Evolutionary conservation across 2,113 vertebrate species (phyloP).

Genomic region (Dermatemys mawii): DNA sequence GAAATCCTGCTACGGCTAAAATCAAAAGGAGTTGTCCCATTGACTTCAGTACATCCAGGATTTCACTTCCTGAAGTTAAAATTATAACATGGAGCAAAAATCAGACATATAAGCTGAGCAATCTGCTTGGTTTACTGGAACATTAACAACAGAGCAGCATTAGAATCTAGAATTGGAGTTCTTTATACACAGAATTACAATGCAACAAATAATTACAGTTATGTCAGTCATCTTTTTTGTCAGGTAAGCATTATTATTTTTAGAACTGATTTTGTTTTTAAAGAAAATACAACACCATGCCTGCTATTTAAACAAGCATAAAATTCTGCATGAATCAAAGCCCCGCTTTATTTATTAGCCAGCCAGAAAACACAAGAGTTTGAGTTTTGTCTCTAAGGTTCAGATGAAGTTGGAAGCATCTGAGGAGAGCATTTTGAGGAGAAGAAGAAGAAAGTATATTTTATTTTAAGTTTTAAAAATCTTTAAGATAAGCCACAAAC

Average conservation of each 20-base stretch:
- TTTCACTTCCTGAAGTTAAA: accelerated
- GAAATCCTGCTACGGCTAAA: accelerated
- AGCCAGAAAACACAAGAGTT: background rate
- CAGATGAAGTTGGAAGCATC: background rate
- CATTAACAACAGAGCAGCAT: background rate
- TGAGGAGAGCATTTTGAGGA: background rate
- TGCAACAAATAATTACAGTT: background rate
- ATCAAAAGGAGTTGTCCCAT: accelerated
- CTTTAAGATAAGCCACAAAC: background rate
- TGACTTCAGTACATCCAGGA: background rate
- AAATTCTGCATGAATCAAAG: too few species aligned
- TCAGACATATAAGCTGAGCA: background rate
- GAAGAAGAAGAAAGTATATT: background rate
- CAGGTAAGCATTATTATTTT: background rate
- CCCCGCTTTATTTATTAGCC: background rate
- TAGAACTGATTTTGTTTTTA: too few species aligned
- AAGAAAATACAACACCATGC: background rate
- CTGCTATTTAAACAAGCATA: background rate
- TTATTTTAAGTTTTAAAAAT: background rate
- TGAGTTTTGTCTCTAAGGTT: slow-evolving; percentile 10
- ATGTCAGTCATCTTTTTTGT: background rate
- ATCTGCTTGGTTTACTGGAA: background rate
- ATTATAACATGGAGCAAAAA: background rate
- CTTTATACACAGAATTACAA: background rate
- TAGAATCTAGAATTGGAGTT: background rate